phyloP scores from a whole-genome alignment of 2,888 invertebrate genomes.

The Amiota mariae region DNA sequence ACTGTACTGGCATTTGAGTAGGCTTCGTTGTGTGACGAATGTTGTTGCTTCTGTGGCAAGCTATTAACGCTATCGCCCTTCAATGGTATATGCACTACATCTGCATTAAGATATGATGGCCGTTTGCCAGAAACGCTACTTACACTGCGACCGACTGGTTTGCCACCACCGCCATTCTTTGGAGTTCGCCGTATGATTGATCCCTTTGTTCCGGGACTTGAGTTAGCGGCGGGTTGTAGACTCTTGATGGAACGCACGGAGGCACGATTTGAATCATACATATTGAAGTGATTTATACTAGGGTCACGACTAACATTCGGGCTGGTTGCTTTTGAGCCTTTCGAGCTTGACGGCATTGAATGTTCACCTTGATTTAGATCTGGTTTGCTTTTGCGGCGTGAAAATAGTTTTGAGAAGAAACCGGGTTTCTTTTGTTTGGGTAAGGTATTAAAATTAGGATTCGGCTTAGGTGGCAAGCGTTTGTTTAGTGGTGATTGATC shows the following conservation, averaged over 20 bases:
- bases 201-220: slow-evolving; percentile 51
- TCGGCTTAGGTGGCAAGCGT: slow-evolving; percentile 75
- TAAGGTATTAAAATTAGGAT: slow-evolving; percentile 70
- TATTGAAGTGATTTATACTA: slow-evolving; percentile 64
- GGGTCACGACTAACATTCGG: slow-evolving; percentile 67
- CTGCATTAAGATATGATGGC: slow-evolving; percentile 77
- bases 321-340: slow-evolving; percentile 53
- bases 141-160: slow-evolving; percentile 77
- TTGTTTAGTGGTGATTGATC: slow-evolving; percentile 75
- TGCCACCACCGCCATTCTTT: slow-evolving; percentile 61
- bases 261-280: slow-evolving; percentile 65
- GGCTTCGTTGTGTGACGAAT: slow-evolving; percentile 68
- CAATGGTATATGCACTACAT: slow-evolving; percentile 80
- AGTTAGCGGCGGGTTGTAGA: slow-evolving; percentile 50
- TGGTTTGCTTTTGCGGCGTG: slow-evolving; percentile 76
- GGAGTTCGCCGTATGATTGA: slow-evolving; percentile 50
- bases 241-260: slow-evolving; percentile 69
- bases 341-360: slow-evolving; percentile 37
- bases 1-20: slow-evolving; percentile 72
- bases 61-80: slow-evolving; percentile 77
- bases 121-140: slow-evolving; percentile 78
- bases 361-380: slow-evolving; percentile 68
- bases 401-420: slow-evolving; percentile 79
- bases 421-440: slow-evolving; percentile 78
- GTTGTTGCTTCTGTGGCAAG: slow-evolving; percentile 73